phyloP scores from a whole-genome alignment of 2,797 vertebrate genomes.

The Telmatherina bonti region DNA sequence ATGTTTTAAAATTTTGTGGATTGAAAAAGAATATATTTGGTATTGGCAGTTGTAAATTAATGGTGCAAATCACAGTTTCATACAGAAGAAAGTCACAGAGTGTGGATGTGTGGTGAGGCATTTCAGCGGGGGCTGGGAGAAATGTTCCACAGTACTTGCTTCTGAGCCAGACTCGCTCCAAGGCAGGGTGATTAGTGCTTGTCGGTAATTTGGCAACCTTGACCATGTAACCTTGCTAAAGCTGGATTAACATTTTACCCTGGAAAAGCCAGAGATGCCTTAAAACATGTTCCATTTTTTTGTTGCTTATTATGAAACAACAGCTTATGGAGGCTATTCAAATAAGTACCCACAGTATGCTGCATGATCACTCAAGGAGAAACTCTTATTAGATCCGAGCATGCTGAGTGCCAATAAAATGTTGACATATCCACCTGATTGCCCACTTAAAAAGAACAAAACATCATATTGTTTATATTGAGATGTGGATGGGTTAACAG shows the following conservation, averaged over 20 bases:
- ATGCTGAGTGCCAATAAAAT: constrained; percentile 74
- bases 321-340: constrained; percentile 69
- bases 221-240: constrained; percentile 82
- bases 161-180: constrained; percentile 76
- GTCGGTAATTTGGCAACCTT: constrained; percentile 85
- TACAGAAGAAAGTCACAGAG: constrained; percentile 53
- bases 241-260: constrained; percentile 82
- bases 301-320: constrained; percentile 70
- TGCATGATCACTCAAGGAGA: constrained; percentile 77
- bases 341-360: constrained; percentile 62
- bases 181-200: constrained; percentile 81
- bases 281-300: constrained; percentile 81
- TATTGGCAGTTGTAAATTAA: constrained; percentile 81
- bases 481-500: constrained; percentile 24
- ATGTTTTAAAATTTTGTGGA: constrained; percentile 61
- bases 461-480: constrained; percentile 42
- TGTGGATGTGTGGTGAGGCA: constrained; percentile 51
- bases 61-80: constrained; percentile 80
- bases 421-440: constrained; percentile 66
- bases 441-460: constrained; percentile 41
- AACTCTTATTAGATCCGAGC: constrained; percentile 76
- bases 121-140: constrained; percentile 64
- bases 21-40: constrained; percentile 75
- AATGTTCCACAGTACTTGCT: constrained; percentile 69
- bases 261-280: constrained; percentile 78